Evolutionary conservation across 1,140 invertebrate genomes (phyloP), one percentile per base, ranked within the genome.

Genomic region (Eumeta japonica): DNA sequence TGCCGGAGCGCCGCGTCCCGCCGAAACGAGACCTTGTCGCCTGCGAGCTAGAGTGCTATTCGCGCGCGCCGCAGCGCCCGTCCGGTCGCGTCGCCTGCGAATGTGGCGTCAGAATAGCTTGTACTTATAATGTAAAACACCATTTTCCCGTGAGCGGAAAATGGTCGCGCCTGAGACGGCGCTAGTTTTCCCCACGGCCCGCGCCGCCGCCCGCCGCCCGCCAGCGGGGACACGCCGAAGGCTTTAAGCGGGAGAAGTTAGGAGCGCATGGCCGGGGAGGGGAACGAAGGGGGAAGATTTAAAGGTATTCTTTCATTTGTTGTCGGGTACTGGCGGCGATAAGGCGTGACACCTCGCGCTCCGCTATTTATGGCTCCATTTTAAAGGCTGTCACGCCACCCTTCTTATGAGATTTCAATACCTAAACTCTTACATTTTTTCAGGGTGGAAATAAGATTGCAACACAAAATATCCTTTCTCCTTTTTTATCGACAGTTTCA

Each of bases 281-380:
- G 32, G 46, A 28, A 13, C 16, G 10, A 10, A 16, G 36, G 51
- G 56, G n/a, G n/a, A n/a, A n/a, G n/a, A n/a, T n/a, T n/a, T n/a
- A n/a, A n/a, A 49, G 53, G 55, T 56, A 53, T 64, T 62, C 63
- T 66, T 71, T 64, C 61, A 64, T 64, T 66, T 68, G 63, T 66
- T 67, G 62, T 56, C n/a, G n/a, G 61, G 62, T 51, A 48, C 47
- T 40, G 36, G 37, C 42, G 40, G 55, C 64, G 67, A 68, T 68
- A 72, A 72, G 62, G 61, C 64, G 60, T 59, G 46, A 52, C 43
- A 45, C 56, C 55, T 52, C 62, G 62, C 58, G n/a, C n/a, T n/a
- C n/a, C 64, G 68, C 63, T 67, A 68, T 72, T 72, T 70, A 72
- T 67, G 57, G 58, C 61, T 67, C 58, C 52, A 70, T 70, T 72